These are phyloP conservation scores for Stegodyphus dumicola DNA, from an alignment of 1,140 invertebrate genomes.

Conservation along the genomic window DNA sequence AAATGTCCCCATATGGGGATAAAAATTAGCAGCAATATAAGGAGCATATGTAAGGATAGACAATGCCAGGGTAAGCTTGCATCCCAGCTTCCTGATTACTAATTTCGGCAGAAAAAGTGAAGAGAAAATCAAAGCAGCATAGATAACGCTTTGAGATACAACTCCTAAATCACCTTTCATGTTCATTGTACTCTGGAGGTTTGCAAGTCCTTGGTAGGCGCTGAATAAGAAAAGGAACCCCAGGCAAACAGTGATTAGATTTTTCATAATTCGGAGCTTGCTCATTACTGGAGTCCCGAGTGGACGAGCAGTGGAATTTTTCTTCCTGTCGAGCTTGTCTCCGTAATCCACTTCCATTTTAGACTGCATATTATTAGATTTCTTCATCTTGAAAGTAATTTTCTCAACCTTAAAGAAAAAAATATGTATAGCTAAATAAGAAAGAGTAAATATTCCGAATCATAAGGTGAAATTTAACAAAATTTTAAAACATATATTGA, in stretches of 20 bases:
- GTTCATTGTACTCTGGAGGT: constrained; percentile 74
- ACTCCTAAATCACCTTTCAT: constrained; percentile 74
- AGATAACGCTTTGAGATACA: constrained; percentile 85
- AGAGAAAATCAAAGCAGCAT: constrained; percentile 87
- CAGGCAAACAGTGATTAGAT: constrained; percentile 84
- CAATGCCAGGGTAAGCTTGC: constrained; percentile 93
- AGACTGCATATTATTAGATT: neutral
- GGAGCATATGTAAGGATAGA: constrained; percentile 92
- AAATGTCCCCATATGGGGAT: constrained; percentile 87
- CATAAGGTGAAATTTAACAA: too few relatives aligned
- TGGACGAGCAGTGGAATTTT: neutral
- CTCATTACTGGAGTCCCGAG: constrained; percentile 2
- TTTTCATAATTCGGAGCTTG: constrained; percentile 88
- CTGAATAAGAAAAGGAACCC: constrained; percentile 95
- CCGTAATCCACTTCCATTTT: neutral
- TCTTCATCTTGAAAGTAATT: neutral
- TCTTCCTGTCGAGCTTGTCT: too few relatives aligned
- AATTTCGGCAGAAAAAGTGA: constrained; percentile 93
- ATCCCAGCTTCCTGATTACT: constrained; percentile 87
- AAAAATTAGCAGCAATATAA: constrained; percentile 94
- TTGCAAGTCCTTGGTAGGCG: constrained; percentile 89
- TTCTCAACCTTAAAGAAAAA: neutral
- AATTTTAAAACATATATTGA: too few relatives aligned
- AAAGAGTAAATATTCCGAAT: neutral
- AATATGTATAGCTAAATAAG: neutral